Conservation (phyloP, 2,888 invertebrate species). For the Drosophila picticornis region DNA sequence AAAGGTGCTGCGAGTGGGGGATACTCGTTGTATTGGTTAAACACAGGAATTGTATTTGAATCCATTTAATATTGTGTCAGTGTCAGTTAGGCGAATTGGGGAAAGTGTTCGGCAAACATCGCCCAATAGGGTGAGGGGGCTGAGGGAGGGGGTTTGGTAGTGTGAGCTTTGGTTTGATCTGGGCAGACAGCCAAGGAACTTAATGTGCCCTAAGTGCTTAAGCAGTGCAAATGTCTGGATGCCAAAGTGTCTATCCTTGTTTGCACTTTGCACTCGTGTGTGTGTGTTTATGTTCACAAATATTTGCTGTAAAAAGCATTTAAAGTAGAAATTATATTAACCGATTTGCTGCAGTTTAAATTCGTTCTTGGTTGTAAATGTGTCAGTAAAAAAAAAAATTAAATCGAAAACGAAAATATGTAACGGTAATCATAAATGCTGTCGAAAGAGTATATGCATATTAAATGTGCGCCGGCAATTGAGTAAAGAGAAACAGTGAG, state of each 20-base stretch:
- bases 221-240: slow-evolving; percentile 50
- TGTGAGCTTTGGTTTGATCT: slow-evolving; percentile 29
- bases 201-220: slow-evolving; percentile 65
- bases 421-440: slow-evolving; percentile 29
- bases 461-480: slow-evolving; percentile 43
- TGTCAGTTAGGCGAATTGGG: slow-evolving; percentile 54
- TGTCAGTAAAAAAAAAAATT: neutral
- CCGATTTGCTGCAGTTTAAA: slow-evolving; percentile 5
- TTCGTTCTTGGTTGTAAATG: neutral
- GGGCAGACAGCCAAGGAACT: slow-evolving; percentile 66
- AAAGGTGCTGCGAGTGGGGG: neutral
- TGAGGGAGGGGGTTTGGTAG: neutral
- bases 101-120: slow-evolving; percentile 4
- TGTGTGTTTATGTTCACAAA: neutral
- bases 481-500: slow-evolving; percentile 14
- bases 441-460: slow-evolving; percentile 54
- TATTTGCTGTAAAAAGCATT: slow-evolving; percentile 1
- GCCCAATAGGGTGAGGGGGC: neutral
- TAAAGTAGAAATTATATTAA: slow-evolving; percentile 7
- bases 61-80: slow-evolving; percentile 31
- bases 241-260: slow-evolving; percentile 31
- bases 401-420: neutral
- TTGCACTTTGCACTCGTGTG: neutral
- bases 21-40: neutral
- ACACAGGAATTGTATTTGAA: neutral